phyloP scores from a whole-genome alignment of 2,113 vertebrate species.

The Rhadina sibilatrix region DNA sequence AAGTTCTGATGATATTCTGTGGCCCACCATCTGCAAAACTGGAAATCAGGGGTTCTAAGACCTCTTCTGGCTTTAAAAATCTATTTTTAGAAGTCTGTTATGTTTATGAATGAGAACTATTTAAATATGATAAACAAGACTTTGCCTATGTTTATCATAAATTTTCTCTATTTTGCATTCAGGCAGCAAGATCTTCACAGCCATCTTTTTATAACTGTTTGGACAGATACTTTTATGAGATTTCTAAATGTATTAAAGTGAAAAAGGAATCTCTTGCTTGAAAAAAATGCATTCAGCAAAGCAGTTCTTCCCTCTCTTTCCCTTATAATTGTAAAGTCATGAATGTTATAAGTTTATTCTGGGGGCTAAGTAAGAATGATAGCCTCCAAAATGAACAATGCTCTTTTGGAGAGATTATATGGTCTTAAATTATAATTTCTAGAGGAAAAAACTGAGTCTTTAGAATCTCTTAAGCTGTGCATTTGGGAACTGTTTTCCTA shows the following conservation, averaged over 20 bases:
- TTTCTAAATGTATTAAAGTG: not conserved
- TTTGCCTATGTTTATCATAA: not conserved
- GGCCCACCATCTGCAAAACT: not conserved
- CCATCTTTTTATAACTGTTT: not conserved
- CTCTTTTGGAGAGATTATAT: not conserved
- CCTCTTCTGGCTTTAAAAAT: not conserved
- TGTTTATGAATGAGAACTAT: not conserved
- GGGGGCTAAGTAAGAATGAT: not conserved
- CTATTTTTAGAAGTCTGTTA: not conserved
- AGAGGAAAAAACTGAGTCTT: not conserved
- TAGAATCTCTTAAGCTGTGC: not conserved
- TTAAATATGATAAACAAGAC: not conserved
- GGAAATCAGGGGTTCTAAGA: not conserved
- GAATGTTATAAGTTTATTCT: not conserved
- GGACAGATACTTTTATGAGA: not conserved
- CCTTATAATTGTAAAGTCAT: not conserved
- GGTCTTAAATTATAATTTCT: not conserved
- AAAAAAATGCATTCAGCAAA: not conserved
- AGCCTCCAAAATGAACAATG: not conserved
- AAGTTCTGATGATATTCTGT: not conserved
- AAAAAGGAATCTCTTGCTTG: not conserved
- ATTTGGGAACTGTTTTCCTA: not conserved
- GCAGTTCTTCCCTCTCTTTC: not conserved
- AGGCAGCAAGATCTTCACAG: not conserved
- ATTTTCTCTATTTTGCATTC: not conserved